Evolutionary conservation across 92 coral and sea anemone genomes (phyloP).

Genomic region (Parazoanthus darwini): DNA sequence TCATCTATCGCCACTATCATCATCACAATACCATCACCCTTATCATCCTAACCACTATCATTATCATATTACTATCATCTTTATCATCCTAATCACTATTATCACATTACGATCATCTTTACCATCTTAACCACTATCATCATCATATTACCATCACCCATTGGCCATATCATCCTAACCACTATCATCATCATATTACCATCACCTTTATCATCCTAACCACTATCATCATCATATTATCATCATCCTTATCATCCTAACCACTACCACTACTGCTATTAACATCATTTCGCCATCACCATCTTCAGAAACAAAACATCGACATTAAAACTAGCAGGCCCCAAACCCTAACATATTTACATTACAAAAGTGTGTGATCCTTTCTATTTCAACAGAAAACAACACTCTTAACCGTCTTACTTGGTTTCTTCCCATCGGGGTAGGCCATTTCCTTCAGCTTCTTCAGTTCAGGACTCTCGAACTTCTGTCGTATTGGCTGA

Average conservation of each 20-base stretch:
- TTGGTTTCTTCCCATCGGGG: constrained; percentile 77
- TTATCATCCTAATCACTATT: no score
- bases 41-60: no score
- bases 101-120: no score
- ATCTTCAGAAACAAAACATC: not conserved
- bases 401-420: constrained; percentile 45
- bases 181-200: not conserved
- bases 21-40: not conserved
- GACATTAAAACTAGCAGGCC: not conserved
- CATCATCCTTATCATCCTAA: no score
- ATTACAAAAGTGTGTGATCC: not conserved
- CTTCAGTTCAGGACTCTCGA: constrained; percentile 83
- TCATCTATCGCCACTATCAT: no score
- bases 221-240: not conserved
- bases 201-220: no score
- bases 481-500: constrained; percentile 90
- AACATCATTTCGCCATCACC: no score
- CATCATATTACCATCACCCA: no score
- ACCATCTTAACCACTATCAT: no score
- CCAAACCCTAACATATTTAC: no score
- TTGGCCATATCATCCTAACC: not conserved
- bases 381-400: not conserved
- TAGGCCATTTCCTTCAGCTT: constrained; percentile 79
- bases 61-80: no score
- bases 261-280: no score